These are phyloP conservation scores for Piscicola geometra DNA, from an alignment of 2,888 invertebrate genomes.

Conservation along the genomic window DNA sequence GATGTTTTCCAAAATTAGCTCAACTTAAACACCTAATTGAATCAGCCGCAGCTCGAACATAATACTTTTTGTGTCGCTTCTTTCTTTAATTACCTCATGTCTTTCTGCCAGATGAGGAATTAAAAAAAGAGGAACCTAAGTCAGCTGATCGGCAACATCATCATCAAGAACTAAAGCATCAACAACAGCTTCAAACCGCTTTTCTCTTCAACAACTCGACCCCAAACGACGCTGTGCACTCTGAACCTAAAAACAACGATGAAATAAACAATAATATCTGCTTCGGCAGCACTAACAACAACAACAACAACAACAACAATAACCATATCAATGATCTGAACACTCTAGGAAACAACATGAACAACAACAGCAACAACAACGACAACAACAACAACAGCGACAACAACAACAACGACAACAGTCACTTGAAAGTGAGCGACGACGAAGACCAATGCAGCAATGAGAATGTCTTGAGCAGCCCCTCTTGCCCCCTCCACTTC, in stretches of 20 bases:
- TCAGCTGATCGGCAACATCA: no score
- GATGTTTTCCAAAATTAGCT: neutral
- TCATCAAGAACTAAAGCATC: no score
- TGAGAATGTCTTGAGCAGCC: neutral
- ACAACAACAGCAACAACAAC: neutral
- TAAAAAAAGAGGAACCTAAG: neutral
- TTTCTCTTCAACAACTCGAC: no score
- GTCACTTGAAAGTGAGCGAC: neutral
- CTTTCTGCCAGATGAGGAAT: neutral
- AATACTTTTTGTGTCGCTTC: neutral
- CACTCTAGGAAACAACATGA: neutral
- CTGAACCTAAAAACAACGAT: no score
- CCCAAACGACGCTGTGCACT: no score
- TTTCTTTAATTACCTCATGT: neutral
- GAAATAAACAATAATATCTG: neutral
- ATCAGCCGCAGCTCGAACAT: neutral
- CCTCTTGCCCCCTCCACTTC: neutral
- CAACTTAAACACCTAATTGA: neutral
- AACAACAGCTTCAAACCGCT: no score
- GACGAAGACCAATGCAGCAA: neutral
- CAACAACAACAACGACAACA: neutral
- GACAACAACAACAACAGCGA: neutral
- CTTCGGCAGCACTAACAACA: neutral
- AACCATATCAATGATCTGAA: neutral
- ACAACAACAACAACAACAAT: constrained; percentile 7